A percentile compares a stretch with the other conserved stretches of the same genome.
These are phyloP conservation scores for Cryptocephalus primarius DNA, from an alignment of 2,888 invertebrate species.

Conservation along the genomic window DNA sequence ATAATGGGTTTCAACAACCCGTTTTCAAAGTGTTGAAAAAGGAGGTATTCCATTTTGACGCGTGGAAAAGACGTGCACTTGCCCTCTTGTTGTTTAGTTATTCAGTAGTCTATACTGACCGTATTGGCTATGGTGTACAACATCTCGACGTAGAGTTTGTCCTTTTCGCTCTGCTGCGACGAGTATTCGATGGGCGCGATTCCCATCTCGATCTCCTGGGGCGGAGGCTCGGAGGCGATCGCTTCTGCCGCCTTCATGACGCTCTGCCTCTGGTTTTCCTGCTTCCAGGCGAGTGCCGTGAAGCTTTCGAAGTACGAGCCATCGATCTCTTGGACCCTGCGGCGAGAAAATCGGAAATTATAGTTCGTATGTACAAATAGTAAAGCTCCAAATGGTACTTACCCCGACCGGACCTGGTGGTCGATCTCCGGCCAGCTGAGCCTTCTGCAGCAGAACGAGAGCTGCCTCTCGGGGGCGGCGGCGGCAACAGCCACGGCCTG, in stretches of 20 bases:
- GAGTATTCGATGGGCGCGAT: conserved; percentile 35
- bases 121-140: conserved; percentile 94
- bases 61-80: no score
- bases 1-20: no score
- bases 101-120: no score
- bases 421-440: conserved; percentile 80
- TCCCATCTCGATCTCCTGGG: conserved; percentile 27
- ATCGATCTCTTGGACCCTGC: conserved; percentile 88
- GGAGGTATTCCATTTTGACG: no score
- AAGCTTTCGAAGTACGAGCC: conserved; percentile 92
- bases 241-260: conserved; percentile 61
- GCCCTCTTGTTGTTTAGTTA: no score
- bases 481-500: conserved; percentile 25
- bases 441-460: conserved; percentile 66
- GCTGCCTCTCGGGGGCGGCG: conserved; percentile 49
- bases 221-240: conserved; percentile 51
- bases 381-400: no score
- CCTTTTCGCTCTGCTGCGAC: conserved; percentile 41
- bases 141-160: conserved; percentile 79
- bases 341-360: background rate
- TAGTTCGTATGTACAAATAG: no score
- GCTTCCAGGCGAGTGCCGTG: conserved; percentile 84
- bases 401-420: conserved; percentile 75
- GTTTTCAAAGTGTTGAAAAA: no score
- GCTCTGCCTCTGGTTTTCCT: conserved; percentile 76